A percentile compares a stretch with the other conserved stretches of the same genome.
These are phyloP conservation scores for Mustelus asterias DNA, from an alignment of 2,113 vertebrate genomes.

Conservation along the genomic window DNA sequence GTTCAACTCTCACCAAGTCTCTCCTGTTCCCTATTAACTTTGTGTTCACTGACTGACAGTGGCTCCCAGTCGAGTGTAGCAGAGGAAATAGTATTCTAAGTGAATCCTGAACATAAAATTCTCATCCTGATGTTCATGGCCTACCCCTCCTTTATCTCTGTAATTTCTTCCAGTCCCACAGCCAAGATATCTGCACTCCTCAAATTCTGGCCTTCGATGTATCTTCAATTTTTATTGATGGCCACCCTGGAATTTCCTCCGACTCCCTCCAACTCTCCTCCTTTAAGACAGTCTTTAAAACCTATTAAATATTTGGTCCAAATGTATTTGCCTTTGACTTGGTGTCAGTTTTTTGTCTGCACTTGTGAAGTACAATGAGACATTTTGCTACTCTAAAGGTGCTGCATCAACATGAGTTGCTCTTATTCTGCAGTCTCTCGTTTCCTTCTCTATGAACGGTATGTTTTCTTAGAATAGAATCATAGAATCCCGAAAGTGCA, in stretches of 20 bases:
- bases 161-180: background rate
- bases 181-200: background rate
- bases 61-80: background rate
- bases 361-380: background rate
- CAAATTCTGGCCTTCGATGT: background rate
- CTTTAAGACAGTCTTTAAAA: background rate
- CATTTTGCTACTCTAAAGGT: background rate
- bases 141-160: background rate
- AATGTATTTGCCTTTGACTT: background rate
- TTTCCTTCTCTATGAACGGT: too few species aligned
- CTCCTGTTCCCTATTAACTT: background rate
- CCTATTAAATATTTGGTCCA: background rate
- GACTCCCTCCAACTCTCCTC: background rate
- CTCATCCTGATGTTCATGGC: background rate
- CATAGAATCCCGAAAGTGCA: too few species aligned
- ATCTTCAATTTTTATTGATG: background rate
- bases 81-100: background rate
- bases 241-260: background rate
- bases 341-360: background rate
- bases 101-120: background rate
- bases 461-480: too few species aligned
- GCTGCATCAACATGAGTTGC: background rate
- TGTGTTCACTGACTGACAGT: background rate
- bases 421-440: background rate
- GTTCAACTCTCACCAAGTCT: background rate